phyloP scores from a whole-genome alignment of 2,113 vertebrate species.

The Epinephelus fuscoguttatus region DNA sequence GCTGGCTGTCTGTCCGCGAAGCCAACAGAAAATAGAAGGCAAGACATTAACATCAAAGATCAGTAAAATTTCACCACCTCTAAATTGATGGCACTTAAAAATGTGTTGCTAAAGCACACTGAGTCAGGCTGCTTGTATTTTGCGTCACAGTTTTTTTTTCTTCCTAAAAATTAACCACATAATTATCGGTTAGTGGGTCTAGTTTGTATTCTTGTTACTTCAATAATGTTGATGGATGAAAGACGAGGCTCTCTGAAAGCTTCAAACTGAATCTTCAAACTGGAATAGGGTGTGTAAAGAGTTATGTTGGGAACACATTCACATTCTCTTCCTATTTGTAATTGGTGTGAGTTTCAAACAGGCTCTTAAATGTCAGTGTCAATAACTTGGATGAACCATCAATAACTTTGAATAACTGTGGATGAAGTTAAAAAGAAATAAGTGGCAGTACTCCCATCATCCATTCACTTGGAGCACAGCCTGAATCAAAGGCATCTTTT shows the following conservation, averaged over 20 bases:
- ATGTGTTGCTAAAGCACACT: too few relatives aligned
- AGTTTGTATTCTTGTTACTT: constrained; percentile 20
- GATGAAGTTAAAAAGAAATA: constrained; percentile 60
- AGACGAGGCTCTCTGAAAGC: constrained; percentile 16
- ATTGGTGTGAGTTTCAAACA: constrained; percentile 57
- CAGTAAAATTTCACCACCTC: too few relatives aligned
- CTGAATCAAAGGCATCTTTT: constrained; percentile 56
- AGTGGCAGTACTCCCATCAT: constrained; percentile 60
- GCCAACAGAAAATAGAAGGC: too few relatives aligned
- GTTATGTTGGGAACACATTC: constrained; percentile 39
- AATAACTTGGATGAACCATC: constrained; percentile 34
- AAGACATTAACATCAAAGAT: too few relatives aligned
- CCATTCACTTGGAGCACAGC: constrained; percentile 22
- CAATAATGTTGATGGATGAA: constrained; percentile 23
- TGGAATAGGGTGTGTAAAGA: constrained; percentile 15
- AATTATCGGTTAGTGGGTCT: too few relatives aligned
- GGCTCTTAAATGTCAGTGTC: constrained; percentile 49
- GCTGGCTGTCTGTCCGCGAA: too few relatives aligned
- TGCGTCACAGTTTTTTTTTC: too few relatives aligned
- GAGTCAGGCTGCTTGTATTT: too few relatives aligned
- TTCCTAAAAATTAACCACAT: too few relatives aligned
- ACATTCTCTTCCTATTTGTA: constrained; percentile 45
- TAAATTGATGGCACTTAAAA: too few relatives aligned
- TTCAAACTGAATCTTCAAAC: constrained; percentile 28
- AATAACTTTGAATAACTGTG: constrained; percentile 18